Conservation (phyloP, 2,888 invertebrate species). For the Drosophila fungiperda region DNA sequence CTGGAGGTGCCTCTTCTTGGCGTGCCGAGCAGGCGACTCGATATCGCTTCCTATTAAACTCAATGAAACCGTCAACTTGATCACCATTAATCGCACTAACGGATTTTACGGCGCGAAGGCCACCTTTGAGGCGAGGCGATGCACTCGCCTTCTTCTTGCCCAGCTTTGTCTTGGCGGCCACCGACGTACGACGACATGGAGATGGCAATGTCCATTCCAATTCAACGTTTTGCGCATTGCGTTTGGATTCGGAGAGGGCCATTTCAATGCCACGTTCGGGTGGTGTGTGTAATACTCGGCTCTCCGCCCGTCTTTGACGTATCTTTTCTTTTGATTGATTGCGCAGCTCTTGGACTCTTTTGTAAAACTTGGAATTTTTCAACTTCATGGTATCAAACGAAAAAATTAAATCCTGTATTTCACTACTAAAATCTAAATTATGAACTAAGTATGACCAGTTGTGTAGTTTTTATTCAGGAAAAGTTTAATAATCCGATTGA, state of each 20-base stretch:
- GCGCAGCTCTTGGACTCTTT: slow-evolving; percentile 80
- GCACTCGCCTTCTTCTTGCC: slow-evolving; percentile 17
- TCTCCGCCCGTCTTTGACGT: slow-evolving; percentile 62
- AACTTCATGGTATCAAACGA: slow-evolving; percentile 73
- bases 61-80: slow-evolving; percentile 62
- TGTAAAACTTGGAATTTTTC: slow-evolving; percentile 82
- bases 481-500: slow-evolving; percentile 44
- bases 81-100: slow-evolving; percentile 6
- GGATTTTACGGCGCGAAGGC: slow-evolving; percentile 6
- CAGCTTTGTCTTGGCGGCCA: slow-evolving; percentile 14
- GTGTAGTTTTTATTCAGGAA: background rate
- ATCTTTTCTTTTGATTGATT: slow-evolving; percentile 76
- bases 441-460: slow-evolving; percentile 23
- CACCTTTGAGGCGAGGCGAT: slow-evolving; percentile 9
- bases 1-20: slow-evolving; percentile 6
- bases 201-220: slow-evolving; percentile 41
- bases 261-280: slow-evolving; percentile 52
- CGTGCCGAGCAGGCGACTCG: slow-evolving; percentile 69
- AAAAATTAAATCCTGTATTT: slow-evolving; percentile 36
- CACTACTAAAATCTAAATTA: slow-evolving; percentile 39
- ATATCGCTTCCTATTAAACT: slow-evolving; percentile 75
- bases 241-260: slow-evolving; percentile 54
- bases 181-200: background rate
- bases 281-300: slow-evolving; percentile 2
- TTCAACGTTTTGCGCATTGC: slow-evolving; percentile 23